These are phyloP conservation scores for Vidua chalybeata DNA, from an alignment of 2,113 vertebrate genomes.

Conservation along the genomic window DNA sequence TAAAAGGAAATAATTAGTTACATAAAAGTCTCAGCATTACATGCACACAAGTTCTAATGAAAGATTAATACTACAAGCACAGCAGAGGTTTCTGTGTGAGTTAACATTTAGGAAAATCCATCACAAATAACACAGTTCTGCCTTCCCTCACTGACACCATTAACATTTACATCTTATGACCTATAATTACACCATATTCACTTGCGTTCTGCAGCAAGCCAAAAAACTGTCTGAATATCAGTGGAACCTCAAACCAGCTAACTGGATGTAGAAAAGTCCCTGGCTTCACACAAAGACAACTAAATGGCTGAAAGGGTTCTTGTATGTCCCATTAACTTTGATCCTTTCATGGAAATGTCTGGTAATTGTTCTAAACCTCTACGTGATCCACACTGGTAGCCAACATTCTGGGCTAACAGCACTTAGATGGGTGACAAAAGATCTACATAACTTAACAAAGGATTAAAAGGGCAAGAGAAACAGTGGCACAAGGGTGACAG, in stretches of 20 bases:
- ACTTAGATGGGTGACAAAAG: background rate
- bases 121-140: background rate
- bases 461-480: background rate
- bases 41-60: background rate
- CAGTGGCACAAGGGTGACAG: background rate
- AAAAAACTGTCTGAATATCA: background rate
- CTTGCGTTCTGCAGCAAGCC: background rate
- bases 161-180: background rate
- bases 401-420: background rate
- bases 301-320: background rate
- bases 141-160: background rate
- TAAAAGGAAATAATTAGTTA: constrained; percentile 27
- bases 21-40: background rate
- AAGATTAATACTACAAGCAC: background rate
- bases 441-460: background rate
- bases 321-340: background rate
- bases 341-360: background rate
- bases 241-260: background rate
- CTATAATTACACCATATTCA: background rate
- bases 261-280: background rate
- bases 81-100: background rate
- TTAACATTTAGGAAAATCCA: constrained; percentile 7
- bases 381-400: background rate
- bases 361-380: background rate
- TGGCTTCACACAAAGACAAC: background rate